Percentiles rank a stretch among this genome's conserved stretches.
phyloP scores from a whole-genome alignment of 2,113 vertebrate species.

The Ia io region DNA sequence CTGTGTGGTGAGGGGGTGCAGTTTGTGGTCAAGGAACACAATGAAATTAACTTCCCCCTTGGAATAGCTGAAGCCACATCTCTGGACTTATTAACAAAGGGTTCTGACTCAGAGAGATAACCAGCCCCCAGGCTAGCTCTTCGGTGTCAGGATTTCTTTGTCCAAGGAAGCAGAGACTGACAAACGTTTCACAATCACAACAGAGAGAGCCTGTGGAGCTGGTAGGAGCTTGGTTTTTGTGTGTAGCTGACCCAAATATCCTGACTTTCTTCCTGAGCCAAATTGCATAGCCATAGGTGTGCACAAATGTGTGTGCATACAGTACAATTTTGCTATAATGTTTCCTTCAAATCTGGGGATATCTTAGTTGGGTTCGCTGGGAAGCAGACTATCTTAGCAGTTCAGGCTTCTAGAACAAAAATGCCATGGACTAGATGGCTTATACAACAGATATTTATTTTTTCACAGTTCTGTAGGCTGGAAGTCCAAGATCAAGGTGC shows the following conservation, averaged over 20 bases:
- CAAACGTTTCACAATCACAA: background rate
- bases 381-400: background rate
- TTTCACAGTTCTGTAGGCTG: background rate
- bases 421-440: no score
- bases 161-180: background rate
- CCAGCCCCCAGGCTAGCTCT: background rate
- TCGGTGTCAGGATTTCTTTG: background rate
- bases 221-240: background rate
- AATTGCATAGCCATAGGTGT: background rate
- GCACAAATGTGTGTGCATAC: background rate
- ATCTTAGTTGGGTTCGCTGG: background rate
- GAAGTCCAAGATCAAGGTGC: background rate
- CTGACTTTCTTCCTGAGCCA: background rate
- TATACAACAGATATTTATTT: background rate
- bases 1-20: background rate
- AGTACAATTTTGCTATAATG: background rate
- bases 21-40: background rate
- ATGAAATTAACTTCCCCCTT: background rate
- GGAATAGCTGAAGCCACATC: background rate
- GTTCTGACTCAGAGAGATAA: background rate
- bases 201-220: background rate
- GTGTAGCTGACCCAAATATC: background rate
- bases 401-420: background rate
- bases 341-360: background rate
- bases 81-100: background rate